These are phyloP conservation scores for Coendou prehensilis DNA, from an alignment of 2,797 vertebrate genomes.

Conservation along the genomic window DNA sequence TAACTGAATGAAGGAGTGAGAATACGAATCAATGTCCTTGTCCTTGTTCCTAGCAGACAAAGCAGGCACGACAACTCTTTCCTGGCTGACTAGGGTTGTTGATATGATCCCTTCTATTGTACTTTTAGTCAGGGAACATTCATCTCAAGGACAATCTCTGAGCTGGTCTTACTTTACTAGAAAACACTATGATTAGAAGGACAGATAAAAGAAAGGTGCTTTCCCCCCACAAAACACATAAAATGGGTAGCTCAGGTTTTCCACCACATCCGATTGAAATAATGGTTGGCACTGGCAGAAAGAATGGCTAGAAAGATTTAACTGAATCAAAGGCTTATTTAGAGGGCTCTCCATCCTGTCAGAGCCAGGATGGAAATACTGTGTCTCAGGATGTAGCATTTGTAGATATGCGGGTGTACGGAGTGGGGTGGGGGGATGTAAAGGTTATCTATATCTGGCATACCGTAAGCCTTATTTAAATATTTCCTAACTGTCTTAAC, in stretches of 20 bases:
- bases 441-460: neutral
- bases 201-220: constrained; percentile 9
- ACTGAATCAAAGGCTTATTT: neutral
- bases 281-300: neutral
- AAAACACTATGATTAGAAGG: neutral
- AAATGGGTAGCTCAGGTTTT: neutral
- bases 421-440: neutral
- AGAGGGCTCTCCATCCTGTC: neutral
- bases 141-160: neutral
- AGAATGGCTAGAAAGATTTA: constrained; percentile 8
- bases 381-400: neutral
- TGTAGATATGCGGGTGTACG: neutral
- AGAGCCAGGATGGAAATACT: constrained; percentile 3
- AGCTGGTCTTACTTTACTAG: neutral
- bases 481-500: neutral
- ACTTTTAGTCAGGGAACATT: neutral
- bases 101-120: neutral
- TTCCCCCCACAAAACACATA: neutral
- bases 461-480: neutral
- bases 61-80: neutral
- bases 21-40: neutral
- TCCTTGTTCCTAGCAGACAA: neutral
- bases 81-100: neutral
- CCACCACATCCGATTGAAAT: neutral
- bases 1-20: neutral